Evolutionary conservation across 2,113 vertebrate genomes (phyloP).

Genomic region (Takifugu flavidus): DNA sequence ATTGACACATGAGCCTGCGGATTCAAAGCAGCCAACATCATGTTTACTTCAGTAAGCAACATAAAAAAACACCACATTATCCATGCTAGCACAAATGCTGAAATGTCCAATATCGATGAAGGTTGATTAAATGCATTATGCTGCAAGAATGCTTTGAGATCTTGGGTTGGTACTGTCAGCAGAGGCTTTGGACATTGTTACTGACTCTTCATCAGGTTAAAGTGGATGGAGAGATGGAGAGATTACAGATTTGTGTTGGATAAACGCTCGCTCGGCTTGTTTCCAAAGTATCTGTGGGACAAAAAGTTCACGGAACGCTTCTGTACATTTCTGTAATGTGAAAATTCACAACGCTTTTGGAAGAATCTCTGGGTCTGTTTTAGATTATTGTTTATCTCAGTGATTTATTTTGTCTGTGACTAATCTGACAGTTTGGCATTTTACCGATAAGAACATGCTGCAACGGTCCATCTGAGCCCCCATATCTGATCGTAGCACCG

Average conservation of each 20-base stretch:
- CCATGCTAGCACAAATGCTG: too few relatives aligned
- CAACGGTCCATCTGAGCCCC: too few relatives aligned
- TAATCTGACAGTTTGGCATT: too few relatives aligned
- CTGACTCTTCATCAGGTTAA: slow-evolving; percentile 28
- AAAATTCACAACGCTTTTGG: slow-evolving; percentile 46
- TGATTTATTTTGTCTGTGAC: too few relatives aligned
- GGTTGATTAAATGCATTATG: too few relatives aligned
- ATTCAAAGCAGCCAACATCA: not conserved
- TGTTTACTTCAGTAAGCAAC: slow-evolving; percentile 27
- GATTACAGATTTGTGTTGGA: slow-evolving; percentile 23
- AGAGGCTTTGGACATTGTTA: slow-evolving; percentile 28
- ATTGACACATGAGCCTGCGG: too few relatives aligned
- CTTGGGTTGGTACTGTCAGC: slow-evolving; percentile 26
- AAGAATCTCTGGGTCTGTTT: slow-evolving; percentile 4
- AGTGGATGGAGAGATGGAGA: not conserved
- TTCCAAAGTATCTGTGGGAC: slow-evolving; percentile 5
- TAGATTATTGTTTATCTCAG: not conserved
- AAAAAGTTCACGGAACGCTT: slow-evolving; percentile 46
- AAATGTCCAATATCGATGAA: too few relatives aligned
- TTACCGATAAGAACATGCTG: too few relatives aligned
- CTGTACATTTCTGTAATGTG: slow-evolving; percentile 22
- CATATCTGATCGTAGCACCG: too few relatives aligned
- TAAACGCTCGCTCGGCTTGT: slow-evolving; percentile 14
- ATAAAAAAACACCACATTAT: too few relatives aligned
- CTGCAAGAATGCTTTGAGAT: slow-evolving; percentile 25